Evolutionary conservation across 2,888 invertebrate genomes (phyloP), one percentile per base, ranked within the genome.

Genomic region (Dysmachus trigonus): DNA sequence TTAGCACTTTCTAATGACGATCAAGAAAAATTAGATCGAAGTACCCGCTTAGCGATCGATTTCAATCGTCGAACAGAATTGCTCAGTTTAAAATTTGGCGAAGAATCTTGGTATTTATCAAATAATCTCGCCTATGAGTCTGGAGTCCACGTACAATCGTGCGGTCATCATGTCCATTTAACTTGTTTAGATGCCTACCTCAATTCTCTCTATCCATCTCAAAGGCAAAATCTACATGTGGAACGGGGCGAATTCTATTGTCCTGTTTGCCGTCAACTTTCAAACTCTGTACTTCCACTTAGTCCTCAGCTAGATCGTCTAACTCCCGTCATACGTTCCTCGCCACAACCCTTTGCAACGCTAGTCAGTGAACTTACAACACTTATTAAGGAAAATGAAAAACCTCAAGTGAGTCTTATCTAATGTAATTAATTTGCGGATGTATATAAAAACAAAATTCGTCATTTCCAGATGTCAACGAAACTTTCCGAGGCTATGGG

Each of bases 151-250:
- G 97, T 98, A 84, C 97, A 97, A 92, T 97, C 98, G 1, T 99
- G 99, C 93, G 99, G 99, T 0, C 99, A 99, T 93, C 97, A 98
- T 92, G 94, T 99, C 87, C 99, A 99, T 93, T 94, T 98, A 89
- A 96, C 97, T 91, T 99, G 99, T 92, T 95, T 98, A 90, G 96
- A 96, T 91, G 95, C 97, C 0, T 99, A 99, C 93, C 93, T 98
- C 89, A 95, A 95, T 89, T 96, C 98, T 41, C 93, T 99, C 87
- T 94, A 95, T 89, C 95, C 95, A 87, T 95, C 96, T 88, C 96
- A 96, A 91, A 93, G 96, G 38, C 95, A 95, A 91, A 95, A 94
- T 91, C 92, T 97, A 79, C 94, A 95, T 87, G 94, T 94, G 31
- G 96, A 96, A 89, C 94, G 95, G 86, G 97, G 97, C 82, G 98